Base-by-base conservation (phyloP, 2,888 invertebrate genomes). In the Leptarthrus brevirostris region DNA sequence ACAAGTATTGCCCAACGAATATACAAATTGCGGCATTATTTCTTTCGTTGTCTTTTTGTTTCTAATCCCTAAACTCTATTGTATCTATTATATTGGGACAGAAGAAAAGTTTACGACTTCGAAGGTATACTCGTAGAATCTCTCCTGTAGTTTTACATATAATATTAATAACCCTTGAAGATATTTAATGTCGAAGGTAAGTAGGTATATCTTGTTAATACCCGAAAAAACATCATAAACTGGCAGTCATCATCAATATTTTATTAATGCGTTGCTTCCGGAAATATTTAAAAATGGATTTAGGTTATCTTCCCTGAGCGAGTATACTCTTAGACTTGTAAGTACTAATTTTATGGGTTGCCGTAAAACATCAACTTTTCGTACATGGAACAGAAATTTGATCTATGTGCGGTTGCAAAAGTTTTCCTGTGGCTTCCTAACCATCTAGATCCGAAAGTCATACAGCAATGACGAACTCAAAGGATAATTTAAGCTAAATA, bases 401-500 rank as follows among this genome's bases (percentile, higher is more conserved):
- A 40, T 3, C 40, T 40, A 40, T 40, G 12, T 3, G 8, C 40
- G 40, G 3, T 40, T 3, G n/a, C 12, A 12, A 40, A 12, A 40
- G 3, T 40, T 3, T 4, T 40, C 18, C 52, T 14, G 18, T 2
- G 16, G 47, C 4, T 47, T 5, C 47, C 14, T 47, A 47, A 30
- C 8, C 8, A 30, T 4, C 30, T 0, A 30, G 8, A 30, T 30
- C 5, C 30, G 30, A 30, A 30, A 1, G 4, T 4, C 4, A 30
- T 30, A 30, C 30, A 30, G 1, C 30, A 30, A 8, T 8, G 30
- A 30, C 5, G 30, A 58, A 22, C 26, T 66, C 47, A n/a, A 24
- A 8, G 18, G 47, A 8, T 47, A 66, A 66, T 66, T 66, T 47
- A 26, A 3, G 14, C 14, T 47, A 66, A 66, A 66, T 44, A 66